phyloP scores from a whole-genome alignment of 2,113 vertebrate species.

The Regulus satrapa region DNA sequence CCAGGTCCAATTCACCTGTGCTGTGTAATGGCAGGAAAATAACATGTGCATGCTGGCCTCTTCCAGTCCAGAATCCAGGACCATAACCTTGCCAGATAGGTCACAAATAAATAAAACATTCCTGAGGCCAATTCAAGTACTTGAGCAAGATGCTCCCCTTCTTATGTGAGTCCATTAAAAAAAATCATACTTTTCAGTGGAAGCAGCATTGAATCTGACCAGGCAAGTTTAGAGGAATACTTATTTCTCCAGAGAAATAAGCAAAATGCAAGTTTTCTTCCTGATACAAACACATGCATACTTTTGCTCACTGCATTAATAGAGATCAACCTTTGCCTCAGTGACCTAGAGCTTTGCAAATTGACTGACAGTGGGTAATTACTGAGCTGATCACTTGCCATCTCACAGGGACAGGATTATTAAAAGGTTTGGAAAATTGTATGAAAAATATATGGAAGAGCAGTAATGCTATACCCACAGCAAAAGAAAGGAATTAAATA shows the following conservation, averaged over 20 bases:
- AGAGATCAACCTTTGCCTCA: not conserved
- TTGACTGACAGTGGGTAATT: not conserved
- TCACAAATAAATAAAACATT: not conserved
- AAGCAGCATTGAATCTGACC: not conserved
- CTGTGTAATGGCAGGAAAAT: not conserved
- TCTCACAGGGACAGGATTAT: not conserved
- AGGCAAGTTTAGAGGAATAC: not conserved
- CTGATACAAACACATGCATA: too few relatives aligned
- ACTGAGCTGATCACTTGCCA: not conserved
- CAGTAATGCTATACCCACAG: not conserved
- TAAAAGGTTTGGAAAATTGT: not conserved
- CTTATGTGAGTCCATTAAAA: not conserved
- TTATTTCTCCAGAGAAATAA: not conserved
- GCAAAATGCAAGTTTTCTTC: not conserved
- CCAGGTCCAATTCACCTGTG: not conserved
- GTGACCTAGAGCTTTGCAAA: not conserved
- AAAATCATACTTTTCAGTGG: not conserved
- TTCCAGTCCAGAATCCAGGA: not conserved
- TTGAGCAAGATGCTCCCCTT: not conserved
- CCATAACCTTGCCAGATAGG: not conserved
- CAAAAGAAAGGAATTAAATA: not conserved
- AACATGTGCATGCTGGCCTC: accelerated
- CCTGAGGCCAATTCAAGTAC: too few relatives aligned
- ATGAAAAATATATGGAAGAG: not conserved
- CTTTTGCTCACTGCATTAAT: not conserved